Base-by-base conservation (phyloP, 2,888 invertebrate species). In the Megalurothrips usitatus region DNA sequence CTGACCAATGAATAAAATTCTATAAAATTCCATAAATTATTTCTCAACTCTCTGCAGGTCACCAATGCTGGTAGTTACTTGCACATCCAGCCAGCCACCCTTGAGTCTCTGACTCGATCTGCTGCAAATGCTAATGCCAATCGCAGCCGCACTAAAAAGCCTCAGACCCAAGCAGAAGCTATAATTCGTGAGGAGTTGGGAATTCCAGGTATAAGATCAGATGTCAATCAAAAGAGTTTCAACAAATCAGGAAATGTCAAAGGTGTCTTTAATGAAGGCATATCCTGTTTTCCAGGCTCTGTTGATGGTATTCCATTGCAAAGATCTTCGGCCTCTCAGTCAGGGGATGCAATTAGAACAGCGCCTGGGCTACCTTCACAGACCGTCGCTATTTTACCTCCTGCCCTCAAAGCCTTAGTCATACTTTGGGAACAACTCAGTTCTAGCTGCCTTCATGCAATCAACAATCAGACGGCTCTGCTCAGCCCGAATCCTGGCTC, bases 361-460 rank as follows among this genome's bases (percentile, higher is more conserved):
- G 26, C 10, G 11, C 23, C 68, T 23, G 23, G 12, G 26, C 26
- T 75, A 12, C 68, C 68, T 26, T 26, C 80, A 10, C 89, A 90
- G 80, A 90, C 92, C 0, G 92, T 94, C 1, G 92, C 93, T 19
- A 93, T 95, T 0, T 87, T 97, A 82, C 97, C 97, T 1, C 95
- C 96, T 0, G 96, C 97, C 0, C 87, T 97, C 79, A 94, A 96
- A 81, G 95, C 96, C 81, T 88, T 98, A 12, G 96, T 97, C 0
- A 93, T 92, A 81, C 88, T 97, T 49, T 98, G 98, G 98, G 96
- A 97, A 85, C 94, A 96, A 81, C 89, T 98, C 28, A 92, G 92
- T 79, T 87, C 88, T 8, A 92, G 90, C 85, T 92, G 92, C 83
- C 87, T 92, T n/a, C 92, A 92, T 82, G 91, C 92, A 0, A 91